These are phyloP conservation scores for Oxygymnocypris stewartii DNA, from an alignment of 2,113 vertebrate species.

Conservation along the genomic window DNA sequence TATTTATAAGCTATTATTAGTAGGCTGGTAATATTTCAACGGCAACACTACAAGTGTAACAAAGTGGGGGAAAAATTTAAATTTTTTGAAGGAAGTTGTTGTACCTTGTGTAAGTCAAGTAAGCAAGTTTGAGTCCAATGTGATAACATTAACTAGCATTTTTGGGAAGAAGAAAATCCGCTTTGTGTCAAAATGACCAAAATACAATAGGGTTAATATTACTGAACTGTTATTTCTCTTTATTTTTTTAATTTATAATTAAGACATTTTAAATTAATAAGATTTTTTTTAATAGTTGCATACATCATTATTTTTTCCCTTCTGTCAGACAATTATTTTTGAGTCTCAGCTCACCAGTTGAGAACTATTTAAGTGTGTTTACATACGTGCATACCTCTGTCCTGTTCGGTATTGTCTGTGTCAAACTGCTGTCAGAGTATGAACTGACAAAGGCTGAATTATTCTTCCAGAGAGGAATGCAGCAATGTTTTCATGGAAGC, in stretches of 20 bases:
- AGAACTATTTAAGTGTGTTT: background rate
- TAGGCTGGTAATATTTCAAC: too few species aligned
- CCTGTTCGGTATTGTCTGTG: background rate
- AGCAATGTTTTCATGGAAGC: slow-evolving; percentile 30
- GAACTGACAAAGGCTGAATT: slow-evolving; percentile 26
- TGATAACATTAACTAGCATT: too few species aligned
- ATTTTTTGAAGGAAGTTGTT: too few species aligned
- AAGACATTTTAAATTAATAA: background rate
- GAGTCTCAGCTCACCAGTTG: background rate
- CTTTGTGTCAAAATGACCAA: too few species aligned
- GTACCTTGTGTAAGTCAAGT: too few species aligned
- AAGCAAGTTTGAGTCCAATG: too few species aligned
- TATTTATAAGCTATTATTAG: too few species aligned
- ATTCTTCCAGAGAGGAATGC: slow-evolving; percentile 41
- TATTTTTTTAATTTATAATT: too few species aligned
- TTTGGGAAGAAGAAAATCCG: too few species aligned
- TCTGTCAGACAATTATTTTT: background rate
- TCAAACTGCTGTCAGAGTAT: slow-evolving; percentile 3
- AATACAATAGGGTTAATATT: background rate
- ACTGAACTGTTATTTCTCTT: background rate
- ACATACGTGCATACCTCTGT: background rate
- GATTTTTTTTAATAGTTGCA: background rate
- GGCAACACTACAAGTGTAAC: too few species aligned
- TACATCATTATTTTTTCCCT: background rate
- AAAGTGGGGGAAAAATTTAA: too few species aligned